These are phyloP conservation scores for Neoniphon sammara DNA, from an alignment of 2,797 vertebrate species.

Conservation along the genomic window DNA sequence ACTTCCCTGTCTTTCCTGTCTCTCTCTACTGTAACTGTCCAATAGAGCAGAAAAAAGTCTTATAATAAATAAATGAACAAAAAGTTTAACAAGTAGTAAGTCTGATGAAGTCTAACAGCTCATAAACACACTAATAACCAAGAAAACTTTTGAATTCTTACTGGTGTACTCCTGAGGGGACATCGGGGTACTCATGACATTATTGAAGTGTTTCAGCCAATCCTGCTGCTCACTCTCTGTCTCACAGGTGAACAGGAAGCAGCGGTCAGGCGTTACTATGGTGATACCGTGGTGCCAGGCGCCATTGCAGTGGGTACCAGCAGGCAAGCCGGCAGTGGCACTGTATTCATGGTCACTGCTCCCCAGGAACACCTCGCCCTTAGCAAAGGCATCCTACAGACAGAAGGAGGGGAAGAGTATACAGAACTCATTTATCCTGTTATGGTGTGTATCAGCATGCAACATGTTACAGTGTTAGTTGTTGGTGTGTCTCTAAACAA, in stretches of 20 bases:
- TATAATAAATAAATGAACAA: no score
- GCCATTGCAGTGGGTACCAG: conserved; percentile 82
- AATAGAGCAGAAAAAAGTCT: no score
- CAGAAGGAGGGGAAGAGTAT: neutral
- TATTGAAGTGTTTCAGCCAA: conserved; percentile 86
- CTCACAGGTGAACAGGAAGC: conserved; percentile 92
- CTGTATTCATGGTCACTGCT: conserved; percentile 86
- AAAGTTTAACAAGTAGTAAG: neutral
- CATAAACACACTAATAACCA: neutral
- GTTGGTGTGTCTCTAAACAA: no score
- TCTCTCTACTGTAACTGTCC: no score
- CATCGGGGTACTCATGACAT: conserved; percentile 84
- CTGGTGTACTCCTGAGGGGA: conserved; percentile 91
- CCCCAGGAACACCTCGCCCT: conserved; percentile 91
- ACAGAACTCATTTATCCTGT: neutral
- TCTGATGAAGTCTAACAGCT: neutral
- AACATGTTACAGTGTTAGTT: no score
- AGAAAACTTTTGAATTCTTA: conserved; percentile 67
- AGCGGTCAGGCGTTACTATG: conserved; percentile 88
- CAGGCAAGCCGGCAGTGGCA: conserved; percentile 79
- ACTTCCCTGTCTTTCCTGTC: no score
- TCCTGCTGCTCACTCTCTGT: conserved; percentile 86
- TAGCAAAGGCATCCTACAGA: conserved; percentile 90
- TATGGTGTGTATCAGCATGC: no score
- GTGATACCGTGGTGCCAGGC: conserved; percentile 89